Evolutionary conservation across 2,888 invertebrate genomes (phyloP).

Genomic region (Megalurothrips usitatus): DNA sequence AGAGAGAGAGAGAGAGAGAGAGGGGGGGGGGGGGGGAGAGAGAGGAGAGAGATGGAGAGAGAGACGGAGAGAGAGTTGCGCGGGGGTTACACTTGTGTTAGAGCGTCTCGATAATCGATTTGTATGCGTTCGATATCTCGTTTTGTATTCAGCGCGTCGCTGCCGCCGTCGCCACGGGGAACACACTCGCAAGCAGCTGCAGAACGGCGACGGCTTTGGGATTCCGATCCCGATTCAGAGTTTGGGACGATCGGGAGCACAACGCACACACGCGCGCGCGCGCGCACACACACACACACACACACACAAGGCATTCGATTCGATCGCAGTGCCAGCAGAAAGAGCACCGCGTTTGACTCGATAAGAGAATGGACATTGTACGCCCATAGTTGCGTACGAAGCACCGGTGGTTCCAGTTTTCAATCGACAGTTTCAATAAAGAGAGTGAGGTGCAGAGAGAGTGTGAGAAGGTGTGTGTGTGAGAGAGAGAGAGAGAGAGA

Average conservation of each 20-base stretch:
- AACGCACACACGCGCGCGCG: background rate
- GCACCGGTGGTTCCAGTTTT: too few relatives aligned
- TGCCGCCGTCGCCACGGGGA: background rate
- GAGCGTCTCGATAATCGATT: slow-evolving; percentile 3
- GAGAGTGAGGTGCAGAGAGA: too few relatives aligned
- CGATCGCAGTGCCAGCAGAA: too few relatives aligned
- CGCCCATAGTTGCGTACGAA: too few relatives aligned
- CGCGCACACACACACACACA: background rate
- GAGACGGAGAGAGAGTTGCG: background rate
- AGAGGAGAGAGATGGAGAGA: background rate
- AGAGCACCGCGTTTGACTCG: too few relatives aligned
- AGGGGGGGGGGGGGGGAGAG: background rate
- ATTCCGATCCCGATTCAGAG: slow-evolving; percentile 23
- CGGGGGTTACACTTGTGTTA: slow-evolving; percentile 10
- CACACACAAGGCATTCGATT: too few relatives aligned
- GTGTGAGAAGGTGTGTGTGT: too few relatives aligned
- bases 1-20: background rate
- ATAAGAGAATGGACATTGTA: too few relatives aligned
- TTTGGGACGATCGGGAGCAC: background rate
- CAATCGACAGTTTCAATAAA: too few relatives aligned
- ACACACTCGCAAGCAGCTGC: background rate
- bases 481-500: too few relatives aligned
- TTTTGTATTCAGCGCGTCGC: slow-evolving; percentile 22
- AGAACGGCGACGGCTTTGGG: background rate
- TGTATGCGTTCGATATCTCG: slow-evolving; percentile 26